phyloP scores from a whole-genome alignment of 2,113 vertebrate genomes.

The Myotis lucifugus region DNA sequence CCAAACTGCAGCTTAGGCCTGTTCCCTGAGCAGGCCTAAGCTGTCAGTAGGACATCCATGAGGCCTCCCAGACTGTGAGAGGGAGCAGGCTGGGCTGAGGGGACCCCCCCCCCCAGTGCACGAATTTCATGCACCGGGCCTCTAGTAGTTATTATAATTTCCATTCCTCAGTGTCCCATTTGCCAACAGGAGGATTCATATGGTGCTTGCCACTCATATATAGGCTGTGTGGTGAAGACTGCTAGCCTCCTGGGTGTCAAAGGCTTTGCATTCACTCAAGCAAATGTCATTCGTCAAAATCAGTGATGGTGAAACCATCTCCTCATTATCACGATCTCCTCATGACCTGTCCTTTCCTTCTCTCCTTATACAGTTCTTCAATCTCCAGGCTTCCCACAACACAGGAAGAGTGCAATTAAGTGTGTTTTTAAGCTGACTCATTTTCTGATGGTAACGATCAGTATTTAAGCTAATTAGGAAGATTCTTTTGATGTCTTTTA shows the following conservation, averaged over 20 bases:
- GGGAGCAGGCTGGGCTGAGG: no score
- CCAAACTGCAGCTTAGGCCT: no score
- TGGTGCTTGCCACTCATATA: neutral
- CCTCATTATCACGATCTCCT: neutral
- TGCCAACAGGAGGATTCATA: neutral
- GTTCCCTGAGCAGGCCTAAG: no score
- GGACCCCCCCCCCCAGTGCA: no score
- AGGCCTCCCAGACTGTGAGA: no score
- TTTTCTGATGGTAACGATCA: slow-evolving; percentile 69
- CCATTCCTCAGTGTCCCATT: neutral
- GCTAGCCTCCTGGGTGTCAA: neutral
- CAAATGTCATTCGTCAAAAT: neutral
- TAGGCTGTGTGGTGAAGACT: neutral
- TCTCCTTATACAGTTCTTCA: neutral
- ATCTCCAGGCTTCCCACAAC: slow-evolving; percentile 49
- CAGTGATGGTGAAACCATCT: neutral
- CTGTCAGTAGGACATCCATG: no score
- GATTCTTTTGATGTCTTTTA: slow-evolving; percentile 73
- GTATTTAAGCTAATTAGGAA: slow-evolving; percentile 75
- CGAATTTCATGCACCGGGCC: no score
- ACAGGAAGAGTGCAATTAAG: slow-evolving; percentile 72
- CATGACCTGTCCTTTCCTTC: neutral
- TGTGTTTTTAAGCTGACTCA: slow-evolving; percentile 71
- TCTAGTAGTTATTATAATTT: neutral
- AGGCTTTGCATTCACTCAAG: neutral